These are phyloP conservation scores for Laterallus jamaicensis DNA, from an alignment of 2,113 vertebrate species.

Conservation along the genomic window DNA sequence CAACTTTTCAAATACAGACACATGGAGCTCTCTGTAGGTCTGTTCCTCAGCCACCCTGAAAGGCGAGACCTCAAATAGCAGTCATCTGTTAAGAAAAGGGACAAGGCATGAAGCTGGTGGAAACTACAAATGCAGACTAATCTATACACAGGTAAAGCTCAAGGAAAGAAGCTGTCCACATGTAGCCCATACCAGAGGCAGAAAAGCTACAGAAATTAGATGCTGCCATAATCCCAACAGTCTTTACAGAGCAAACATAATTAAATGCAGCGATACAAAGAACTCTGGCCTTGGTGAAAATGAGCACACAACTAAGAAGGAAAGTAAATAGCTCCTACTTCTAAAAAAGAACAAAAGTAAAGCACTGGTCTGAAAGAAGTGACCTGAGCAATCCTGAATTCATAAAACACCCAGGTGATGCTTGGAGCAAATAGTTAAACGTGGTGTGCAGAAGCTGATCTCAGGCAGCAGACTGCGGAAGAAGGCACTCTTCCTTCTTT, in stretches of 20 bases:
- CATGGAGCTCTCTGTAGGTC: background rate
- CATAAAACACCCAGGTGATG: background rate
- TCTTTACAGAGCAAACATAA: constrained; percentile 55
- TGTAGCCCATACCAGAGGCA: background rate
- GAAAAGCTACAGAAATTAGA: constrained; percentile 21
- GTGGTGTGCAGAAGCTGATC: background rate
- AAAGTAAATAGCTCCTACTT: constrained; percentile 56
- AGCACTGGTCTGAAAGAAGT: constrained; percentile 4
- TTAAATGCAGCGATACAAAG: constrained; percentile 43
- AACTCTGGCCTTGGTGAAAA: constrained; percentile 3
- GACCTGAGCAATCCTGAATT: constrained; percentile 8
- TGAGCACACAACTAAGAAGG: constrained; percentile 49
- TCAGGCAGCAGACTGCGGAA: background rate
- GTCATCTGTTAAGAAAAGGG: background rate
- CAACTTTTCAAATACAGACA: background rate
- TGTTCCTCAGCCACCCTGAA: background rate
- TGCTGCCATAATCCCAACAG: constrained; percentile 22
- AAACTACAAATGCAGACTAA: background rate
- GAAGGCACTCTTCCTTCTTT: background rate
- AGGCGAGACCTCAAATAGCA: background rate
- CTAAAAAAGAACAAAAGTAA: constrained; percentile 40
- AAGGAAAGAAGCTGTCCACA: background rate
- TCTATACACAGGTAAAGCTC: background rate
- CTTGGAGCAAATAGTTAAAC: constrained; percentile 4
- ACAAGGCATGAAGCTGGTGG: background rate